Percentiles rank a stretch among this genome's conserved stretches.
Evolutionary conservation across 1,140 invertebrate species (phyloP).

Genomic region (Ladona fulva): DNA sequence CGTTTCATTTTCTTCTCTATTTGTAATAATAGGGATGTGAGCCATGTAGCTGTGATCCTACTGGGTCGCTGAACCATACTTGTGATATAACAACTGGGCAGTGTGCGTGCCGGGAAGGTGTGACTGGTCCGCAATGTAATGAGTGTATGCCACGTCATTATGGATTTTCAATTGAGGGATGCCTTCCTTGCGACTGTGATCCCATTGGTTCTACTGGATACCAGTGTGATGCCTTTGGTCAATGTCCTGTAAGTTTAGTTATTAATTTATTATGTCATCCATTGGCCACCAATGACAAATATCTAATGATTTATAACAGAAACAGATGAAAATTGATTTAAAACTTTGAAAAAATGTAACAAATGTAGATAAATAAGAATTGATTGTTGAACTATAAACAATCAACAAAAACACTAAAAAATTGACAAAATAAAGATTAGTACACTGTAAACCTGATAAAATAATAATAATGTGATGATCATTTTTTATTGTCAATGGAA

Average conservation of each 20-base stretch:
- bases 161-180: conserved; percentile 80
- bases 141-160: conserved; percentile 76
- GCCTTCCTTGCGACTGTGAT: conserved; percentile 81
- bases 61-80: conserved; percentile 74
- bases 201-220: conserved; percentile 71
- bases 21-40: conserved; percentile 58
- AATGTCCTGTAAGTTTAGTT: conserved; percentile 57
- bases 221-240: conserved; percentile 73
- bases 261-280: background rate
- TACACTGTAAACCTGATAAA: too few species aligned
- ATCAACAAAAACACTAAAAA: too few species aligned
- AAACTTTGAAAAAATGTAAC: too few species aligned
- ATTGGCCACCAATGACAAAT: background rate
- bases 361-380: too few species aligned
- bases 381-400: too few species aligned
- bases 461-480: too few species aligned
- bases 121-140: conserved; percentile 77
- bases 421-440: too few species aligned
- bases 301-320: too few species aligned
- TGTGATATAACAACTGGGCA: conserved; percentile 75
- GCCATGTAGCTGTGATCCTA: conserved; percentile 73
- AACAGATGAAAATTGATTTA: too few species aligned
- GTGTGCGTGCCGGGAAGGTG: conserved; percentile 75
- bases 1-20: too few species aligned
- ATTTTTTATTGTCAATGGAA: too few species aligned